Percentiles rank a stretch among this genome's conserved stretches.
Evolutionary conservation across 2,888 invertebrate species (phyloP).

Genomic region (Apodemia zela): DNA sequence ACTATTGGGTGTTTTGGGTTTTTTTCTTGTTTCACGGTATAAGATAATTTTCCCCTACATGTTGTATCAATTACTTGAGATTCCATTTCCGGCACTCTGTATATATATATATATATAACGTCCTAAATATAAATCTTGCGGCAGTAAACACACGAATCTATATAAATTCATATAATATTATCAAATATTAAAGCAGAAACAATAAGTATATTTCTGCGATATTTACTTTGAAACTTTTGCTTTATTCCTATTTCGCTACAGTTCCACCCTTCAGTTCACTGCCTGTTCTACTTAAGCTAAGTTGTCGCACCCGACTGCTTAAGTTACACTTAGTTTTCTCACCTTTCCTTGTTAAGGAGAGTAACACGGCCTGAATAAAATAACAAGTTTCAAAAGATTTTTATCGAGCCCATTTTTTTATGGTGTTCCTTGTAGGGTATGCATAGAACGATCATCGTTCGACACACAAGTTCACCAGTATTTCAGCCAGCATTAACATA

Average conservation of each 20-base stretch:
- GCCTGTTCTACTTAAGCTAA: constrained; percentile 18
- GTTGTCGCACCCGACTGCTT: constrained; percentile 19
- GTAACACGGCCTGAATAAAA: constrained; percentile 16
- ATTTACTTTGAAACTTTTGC: constrained; percentile 19
- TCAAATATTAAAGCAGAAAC: constrained; percentile 5
- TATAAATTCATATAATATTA: not conserved
- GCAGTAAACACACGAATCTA: not conserved
- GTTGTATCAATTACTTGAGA: no score
- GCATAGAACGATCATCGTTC: no score
- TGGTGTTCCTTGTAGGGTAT: no score
- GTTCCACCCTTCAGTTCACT: constrained; percentile 3
- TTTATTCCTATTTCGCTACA: constrained; percentile 12
- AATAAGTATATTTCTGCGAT: constrained; percentile 2
- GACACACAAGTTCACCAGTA: no score
- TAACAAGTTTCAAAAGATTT: constrained; percentile 12
- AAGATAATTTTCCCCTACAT: no score
- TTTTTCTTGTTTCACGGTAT: no score
- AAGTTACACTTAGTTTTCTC: constrained; percentile 20
- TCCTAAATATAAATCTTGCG: not conserved
- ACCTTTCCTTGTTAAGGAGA: constrained; percentile 17
- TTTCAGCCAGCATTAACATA: no score
- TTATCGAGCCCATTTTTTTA: not conserved
- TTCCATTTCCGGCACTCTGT: no score
- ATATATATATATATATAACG: no score
- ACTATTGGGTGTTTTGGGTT: no score